Conservation (phyloP, 1,140 invertebrate species). For the Adoxophyes honmai region DNA sequence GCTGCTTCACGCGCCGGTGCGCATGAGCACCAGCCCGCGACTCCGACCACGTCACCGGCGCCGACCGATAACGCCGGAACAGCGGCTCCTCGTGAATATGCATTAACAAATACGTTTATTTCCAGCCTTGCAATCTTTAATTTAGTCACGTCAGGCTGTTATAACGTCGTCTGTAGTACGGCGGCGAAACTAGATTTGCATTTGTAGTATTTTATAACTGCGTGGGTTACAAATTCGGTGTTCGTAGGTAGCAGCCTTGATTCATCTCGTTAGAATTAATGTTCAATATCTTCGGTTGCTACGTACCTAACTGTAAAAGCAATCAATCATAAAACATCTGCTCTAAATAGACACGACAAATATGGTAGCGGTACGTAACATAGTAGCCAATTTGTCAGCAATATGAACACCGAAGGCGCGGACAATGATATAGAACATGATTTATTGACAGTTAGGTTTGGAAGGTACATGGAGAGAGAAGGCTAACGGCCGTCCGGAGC, state of each 20-base stretch:
- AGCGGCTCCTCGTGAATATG: background rate
- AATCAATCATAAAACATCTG: too few species aligned
- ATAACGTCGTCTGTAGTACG: conserved; percentile 2
- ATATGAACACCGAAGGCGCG: conserved; percentile 3
- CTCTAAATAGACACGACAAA: background rate
- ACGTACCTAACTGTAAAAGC: too few species aligned
- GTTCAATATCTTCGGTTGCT: background rate
- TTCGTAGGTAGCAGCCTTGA: background rate
- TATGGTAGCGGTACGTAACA: background rate
- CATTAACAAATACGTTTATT: background rate
- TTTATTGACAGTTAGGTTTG: conserved; percentile 45
- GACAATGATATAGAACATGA: conserved; percentile 38
- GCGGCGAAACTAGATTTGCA: background rate
- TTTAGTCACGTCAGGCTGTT: conserved; percentile 5
- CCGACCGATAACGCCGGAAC: conserved; percentile 21
- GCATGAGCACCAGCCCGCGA: conserved; percentile 39
- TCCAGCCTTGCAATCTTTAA: conserved; percentile 1
- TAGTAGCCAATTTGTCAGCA: conserved; percentile 10
- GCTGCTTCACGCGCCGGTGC: conserved; percentile 59
- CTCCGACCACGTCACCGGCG: conserved; percentile 19
- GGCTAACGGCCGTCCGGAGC: conserved; percentile 29
- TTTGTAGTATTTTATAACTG: background rate
- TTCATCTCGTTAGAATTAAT: background rate
- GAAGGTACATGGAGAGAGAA: conserved; percentile 15
- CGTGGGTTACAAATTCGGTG: background rate